Conservation (phyloP, 1,140 invertebrate species). For the Diorhabda elongata region DNA sequence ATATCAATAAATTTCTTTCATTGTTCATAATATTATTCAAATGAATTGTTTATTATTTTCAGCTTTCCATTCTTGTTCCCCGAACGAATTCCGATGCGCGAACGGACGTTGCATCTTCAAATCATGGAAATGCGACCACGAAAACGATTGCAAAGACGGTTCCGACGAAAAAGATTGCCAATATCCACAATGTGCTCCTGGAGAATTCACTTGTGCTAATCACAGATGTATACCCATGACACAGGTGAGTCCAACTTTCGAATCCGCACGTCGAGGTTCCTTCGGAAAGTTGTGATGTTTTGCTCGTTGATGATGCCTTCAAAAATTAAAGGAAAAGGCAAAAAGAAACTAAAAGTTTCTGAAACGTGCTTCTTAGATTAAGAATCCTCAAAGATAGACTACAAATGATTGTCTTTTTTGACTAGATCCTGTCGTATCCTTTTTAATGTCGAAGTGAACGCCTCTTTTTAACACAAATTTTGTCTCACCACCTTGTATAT, state of each 20-base stretch:
- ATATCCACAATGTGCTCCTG: constrained; percentile 84
- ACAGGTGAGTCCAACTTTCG: constrained; percentile 50
- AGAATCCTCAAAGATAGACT: no score
- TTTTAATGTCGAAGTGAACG: no score
- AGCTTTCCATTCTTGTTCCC: constrained; percentile 89
- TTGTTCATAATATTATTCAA: not conserved
- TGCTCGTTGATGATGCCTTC: no score
- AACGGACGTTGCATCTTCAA: constrained; percentile 94
- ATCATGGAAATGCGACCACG: constrained; percentile 91
- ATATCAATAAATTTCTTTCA: not conserved
- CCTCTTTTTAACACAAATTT: no score
- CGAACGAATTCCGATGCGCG: constrained; percentile 89
- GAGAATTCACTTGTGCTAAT: constrained; percentile 92
- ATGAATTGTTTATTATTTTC: constrained; percentile 36
- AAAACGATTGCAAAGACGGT: constrained; percentile 91
- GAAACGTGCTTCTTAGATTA: no score
- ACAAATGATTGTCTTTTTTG: no score
- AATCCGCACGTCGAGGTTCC: no score
- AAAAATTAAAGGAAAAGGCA: no score
- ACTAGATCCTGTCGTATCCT: no score
- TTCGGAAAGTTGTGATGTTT: no score
- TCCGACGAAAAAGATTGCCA: constrained; percentile 90
- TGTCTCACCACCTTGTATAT: no score
- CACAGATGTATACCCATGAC: constrained; percentile 81
- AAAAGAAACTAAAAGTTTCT: no score